Base-by-base conservation (phyloP, 1,140 invertebrate genomes). In the Melanaphis sacchari region DNA sequence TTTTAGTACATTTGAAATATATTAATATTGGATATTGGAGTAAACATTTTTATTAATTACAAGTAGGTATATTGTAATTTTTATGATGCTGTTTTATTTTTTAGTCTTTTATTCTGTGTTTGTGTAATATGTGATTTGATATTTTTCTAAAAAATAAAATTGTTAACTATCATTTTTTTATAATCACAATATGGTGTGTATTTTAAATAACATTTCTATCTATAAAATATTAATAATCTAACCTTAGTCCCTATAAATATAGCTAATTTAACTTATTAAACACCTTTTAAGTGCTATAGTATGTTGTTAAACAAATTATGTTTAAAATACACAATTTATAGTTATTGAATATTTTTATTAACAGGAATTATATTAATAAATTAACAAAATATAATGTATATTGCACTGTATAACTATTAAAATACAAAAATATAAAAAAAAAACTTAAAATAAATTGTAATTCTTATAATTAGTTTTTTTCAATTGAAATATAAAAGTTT, bases 351-450 rank as follows among this genome's bases (percentile, higher is more conserved):
- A 49, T 36, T 91, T 91, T 81, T 91, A 91, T 81, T 91, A 81
- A 91, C 90, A 66, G 22, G 36, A 24, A 91, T 41, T 81, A 36
- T 66, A 91, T 81, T 76, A 91, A 91, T 91, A 91, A 88, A 81
- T 91, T 91, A 91, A 91, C 90, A 91, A 91, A 43, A 41, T 43
- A 76, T 40, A 91, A 81, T 76, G 15, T 31, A 91, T 91, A 91
- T 81, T 91, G 59, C 59, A 91, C 59, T 41, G 59, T 46, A 81
- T 43, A 43, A 76, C 59, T 81, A 85, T 41, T 46, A 91, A 91
- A 21, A 22, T 91, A 91, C 26, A 81, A 90, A 90, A 59, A 88
- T 49, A 15, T 52, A 88, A 49, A 88, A 46, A 88, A 46, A 85
- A 76, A 76, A 18, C 46, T 49, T 36, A 31, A 26, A 1, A 31